These are phyloP conservation scores for Brachyopa scutellaris DNA, from an alignment of 2,888 invertebrate species.

Conservation along the genomic window DNA sequence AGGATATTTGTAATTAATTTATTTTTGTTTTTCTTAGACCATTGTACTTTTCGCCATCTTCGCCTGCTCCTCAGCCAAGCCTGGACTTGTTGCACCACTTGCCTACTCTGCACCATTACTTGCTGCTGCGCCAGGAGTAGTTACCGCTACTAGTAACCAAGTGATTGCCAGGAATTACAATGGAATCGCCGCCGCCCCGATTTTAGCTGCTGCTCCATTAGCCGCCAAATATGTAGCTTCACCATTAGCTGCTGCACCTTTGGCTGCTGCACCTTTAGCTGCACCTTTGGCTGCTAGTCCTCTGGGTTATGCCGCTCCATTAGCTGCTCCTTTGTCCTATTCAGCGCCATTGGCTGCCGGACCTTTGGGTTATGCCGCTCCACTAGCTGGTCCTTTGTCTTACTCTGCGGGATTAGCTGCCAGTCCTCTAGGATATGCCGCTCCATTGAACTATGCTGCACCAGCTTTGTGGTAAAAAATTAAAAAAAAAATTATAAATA, in stretches of 20 bases:
- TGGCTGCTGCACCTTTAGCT: not conserved
- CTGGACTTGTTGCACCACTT: slow-evolving; percentile 73
- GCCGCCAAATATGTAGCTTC: slow-evolving; percentile 79
- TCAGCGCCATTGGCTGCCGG: slow-evolving; percentile 77
- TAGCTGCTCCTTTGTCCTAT: slow-evolving; percentile 13
- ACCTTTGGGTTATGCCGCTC: not conserved
- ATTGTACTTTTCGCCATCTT: slow-evolving; percentile 56
- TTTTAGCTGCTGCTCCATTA: slow-evolving; percentile 75
- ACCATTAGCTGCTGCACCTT: not conserved
- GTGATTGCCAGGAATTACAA: slow-evolving; percentile 78
- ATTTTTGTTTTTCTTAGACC: slow-evolving; percentile 14
- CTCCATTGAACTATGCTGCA: not conserved
- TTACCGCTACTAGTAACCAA: slow-evolving; percentile 78
- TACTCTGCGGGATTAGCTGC: too few relatives aligned
- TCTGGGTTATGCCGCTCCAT: not conserved
- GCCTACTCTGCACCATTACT: slow-evolving; percentile 71
- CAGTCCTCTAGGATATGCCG: not conserved
- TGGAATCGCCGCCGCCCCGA: slow-evolving; percentile 81
- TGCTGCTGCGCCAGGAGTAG: slow-evolving; percentile 70
- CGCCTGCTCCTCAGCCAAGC: slow-evolving; percentile 61
- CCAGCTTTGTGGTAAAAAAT: slow-evolving; percentile 6
- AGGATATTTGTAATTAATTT: not conserved
- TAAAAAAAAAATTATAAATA: not conserved
- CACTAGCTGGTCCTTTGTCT: not conserved
- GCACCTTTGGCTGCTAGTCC: not conserved